These are phyloP conservation scores for Cybosia mesomella DNA, from an alignment of 2,888 invertebrate genomes.

Conservation along the genomic window DNA sequence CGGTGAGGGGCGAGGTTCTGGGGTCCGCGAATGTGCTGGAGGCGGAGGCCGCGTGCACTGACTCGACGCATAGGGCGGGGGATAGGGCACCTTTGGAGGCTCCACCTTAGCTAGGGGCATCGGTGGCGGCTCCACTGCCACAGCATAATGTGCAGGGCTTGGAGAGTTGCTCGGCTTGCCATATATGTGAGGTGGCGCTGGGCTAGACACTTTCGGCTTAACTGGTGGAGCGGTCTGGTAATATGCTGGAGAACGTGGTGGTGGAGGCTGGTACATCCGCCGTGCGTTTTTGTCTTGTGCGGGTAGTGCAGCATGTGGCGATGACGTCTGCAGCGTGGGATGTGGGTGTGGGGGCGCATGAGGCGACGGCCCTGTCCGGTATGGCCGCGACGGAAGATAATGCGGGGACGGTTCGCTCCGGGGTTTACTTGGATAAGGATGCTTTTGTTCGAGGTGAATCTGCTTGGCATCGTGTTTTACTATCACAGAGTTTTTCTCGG, in stretches of 20 bases:
- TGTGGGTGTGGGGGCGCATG: conserved; percentile 86
- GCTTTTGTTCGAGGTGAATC: conserved; percentile 87
- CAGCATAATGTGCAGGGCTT: conserved; percentile 81
- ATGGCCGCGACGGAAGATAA: conserved; percentile 84
- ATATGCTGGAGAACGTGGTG: conserved; percentile 78
- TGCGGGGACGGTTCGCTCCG: conserved; percentile 85
- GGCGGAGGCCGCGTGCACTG: conserved; percentile 83
- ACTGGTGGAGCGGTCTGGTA: conserved; percentile 82
- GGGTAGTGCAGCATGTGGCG: conserved; percentile 71
- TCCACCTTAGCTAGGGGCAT: conserved; percentile 87
- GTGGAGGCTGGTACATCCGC: conserved; percentile 65
- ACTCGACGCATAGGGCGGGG: conserved; percentile 72
- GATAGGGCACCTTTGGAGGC: conserved; percentile 79
- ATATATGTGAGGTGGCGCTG: conserved; percentile 92
- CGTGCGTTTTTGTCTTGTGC: conserved; percentile 65
- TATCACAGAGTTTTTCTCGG: conserved; percentile 92
- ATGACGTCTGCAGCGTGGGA: conserved; percentile 80
- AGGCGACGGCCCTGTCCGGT: conserved; percentile 82
- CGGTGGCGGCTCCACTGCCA: conserved; percentile 76
- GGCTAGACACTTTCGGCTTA: conserved; percentile 91
- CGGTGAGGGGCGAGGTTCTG: conserved; percentile 80
- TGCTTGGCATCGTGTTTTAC: conserved; percentile 92
- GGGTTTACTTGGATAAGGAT: conserved; percentile 87
- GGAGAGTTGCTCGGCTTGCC: conserved; percentile 87
- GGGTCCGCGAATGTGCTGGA: conserved; percentile 86